Evolutionary conservation across 2,797 vertebrate genomes (phyloP).

Genomic region (Poeciliopsis turneri): DNA sequence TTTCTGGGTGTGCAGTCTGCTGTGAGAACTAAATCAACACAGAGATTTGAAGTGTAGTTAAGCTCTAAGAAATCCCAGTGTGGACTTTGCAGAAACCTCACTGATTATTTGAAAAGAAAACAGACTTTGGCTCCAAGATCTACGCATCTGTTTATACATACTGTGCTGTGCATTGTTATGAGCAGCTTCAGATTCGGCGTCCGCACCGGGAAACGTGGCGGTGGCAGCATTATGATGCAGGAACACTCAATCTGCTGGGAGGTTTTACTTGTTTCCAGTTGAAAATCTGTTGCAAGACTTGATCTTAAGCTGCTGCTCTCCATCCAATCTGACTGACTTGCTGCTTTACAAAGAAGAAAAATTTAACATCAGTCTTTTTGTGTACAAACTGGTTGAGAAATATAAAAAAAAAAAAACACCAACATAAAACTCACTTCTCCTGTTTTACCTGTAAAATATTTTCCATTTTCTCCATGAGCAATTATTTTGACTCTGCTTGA

Average conservation of each 20-base stretch:
- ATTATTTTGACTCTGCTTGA: neutral
- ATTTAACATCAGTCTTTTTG: neutral
- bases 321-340: neutral
- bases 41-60: conserved; percentile 10
- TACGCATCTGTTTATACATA: neutral
- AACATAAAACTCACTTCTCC: neutral
- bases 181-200: neutral
- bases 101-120: neutral
- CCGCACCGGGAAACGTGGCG: neutral
- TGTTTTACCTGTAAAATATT: neutral
- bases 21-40: conserved; percentile 19
- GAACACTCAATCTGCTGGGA: neutral
- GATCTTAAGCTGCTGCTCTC: neutral
- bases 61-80: neutral
- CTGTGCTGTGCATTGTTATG: too few species aligned
- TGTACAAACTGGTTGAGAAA: neutral
- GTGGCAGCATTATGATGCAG: neutral
- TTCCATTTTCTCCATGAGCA: too few species aligned
- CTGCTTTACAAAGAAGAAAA: neutral
- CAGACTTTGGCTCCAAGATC: neutral
- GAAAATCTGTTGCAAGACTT: neutral
- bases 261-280: neutral
- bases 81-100: neutral
- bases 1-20: conserved; percentile 36
- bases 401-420: neutral